These are phyloP conservation scores for Drosophila jambulina DNA, from an alignment of 1,140 invertebrate species.

Conservation along the genomic window DNA sequence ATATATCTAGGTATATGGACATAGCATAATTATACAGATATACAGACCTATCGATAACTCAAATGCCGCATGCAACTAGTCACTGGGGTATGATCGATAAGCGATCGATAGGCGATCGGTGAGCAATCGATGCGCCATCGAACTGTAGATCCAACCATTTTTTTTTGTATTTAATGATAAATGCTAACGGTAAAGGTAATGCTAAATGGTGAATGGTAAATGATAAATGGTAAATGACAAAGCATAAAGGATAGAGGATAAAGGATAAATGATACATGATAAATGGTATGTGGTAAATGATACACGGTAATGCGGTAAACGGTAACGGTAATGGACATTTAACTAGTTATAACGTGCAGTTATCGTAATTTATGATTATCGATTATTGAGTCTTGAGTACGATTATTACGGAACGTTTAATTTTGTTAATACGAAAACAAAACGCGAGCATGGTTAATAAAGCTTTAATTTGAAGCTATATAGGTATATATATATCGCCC, in stretches of 20 bases:
- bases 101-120: background rate
- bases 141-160: conserved; percentile 41
- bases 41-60: conserved; percentile 44
- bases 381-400: conserved; percentile 60
- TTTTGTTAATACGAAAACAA: conserved; percentile 82
- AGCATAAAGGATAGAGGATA: background rate
- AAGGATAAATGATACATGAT: conserved; percentile 5
- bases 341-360: conserved; percentile 66
- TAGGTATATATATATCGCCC: conserved; percentile 67
- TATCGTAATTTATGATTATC: conserved; percentile 69
- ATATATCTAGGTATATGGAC: conserved; percentile 51
- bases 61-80: conserved; percentile 48
- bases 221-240: conserved; percentile 3
- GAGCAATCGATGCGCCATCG: background rate
- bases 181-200: conserved; percentile 22
- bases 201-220: conserved; percentile 8
- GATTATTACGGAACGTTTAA: conserved; percentile 80
- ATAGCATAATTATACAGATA: conserved; percentile 70
- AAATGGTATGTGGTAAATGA: conserved; percentile 35
- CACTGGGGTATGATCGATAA: conserved; percentile 18
- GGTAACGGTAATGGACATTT: conserved; percentile 56
- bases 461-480: conserved; percentile 85
- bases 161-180: conserved; percentile 46
- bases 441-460: conserved; percentile 85
- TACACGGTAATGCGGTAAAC: conserved; percentile 26